phyloP scores from a whole-genome alignment of 2,888 invertebrate species.

The Megastigmus dorsalis region DNA sequence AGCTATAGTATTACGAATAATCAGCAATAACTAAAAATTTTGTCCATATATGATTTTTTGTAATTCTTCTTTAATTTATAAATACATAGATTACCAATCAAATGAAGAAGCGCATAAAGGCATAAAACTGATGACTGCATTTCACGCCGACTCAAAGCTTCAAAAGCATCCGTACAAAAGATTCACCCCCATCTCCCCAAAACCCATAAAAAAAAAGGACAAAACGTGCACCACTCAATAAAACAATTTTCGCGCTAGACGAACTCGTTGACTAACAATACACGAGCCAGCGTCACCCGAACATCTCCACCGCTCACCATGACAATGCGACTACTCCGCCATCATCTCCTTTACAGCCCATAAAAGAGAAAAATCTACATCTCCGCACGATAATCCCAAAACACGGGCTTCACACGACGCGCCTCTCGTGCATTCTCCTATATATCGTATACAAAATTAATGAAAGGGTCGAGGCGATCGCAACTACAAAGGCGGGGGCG shows the following conservation, averaged over 20 bases:
- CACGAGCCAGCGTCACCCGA: not conserved
- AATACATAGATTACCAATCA: too few species aligned
- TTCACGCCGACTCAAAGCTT: too few species aligned
- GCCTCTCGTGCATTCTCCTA: not conserved
- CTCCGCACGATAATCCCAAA: conserved; percentile 26
- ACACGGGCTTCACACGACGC: too few species aligned
- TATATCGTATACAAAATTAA: conserved; percentile 9
- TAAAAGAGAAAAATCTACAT: conserved; percentile 46
- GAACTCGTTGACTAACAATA: conserved; percentile 3
- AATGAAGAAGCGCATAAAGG: too few species aligned
- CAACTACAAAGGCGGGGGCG: too few species aligned
- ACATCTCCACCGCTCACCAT: not conserved
- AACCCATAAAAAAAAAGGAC: not conserved
- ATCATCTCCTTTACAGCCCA: conserved; percentile 32
- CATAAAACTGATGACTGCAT: too few species aligned
- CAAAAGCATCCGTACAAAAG: too few species aligned
- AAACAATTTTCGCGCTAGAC: conserved; percentile 43
- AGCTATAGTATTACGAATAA: too few species aligned
- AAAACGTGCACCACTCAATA: conserved; percentile 37
- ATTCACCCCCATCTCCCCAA: too few species aligned
- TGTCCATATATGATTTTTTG: too few species aligned
- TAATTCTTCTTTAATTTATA: too few species aligned
- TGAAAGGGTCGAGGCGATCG: conserved; percentile 8
- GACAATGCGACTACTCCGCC: not conserved
- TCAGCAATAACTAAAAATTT: too few species aligned